Conservation (phyloP, 2,888 invertebrate genomes). For the Tholera decimalis region DNA sequence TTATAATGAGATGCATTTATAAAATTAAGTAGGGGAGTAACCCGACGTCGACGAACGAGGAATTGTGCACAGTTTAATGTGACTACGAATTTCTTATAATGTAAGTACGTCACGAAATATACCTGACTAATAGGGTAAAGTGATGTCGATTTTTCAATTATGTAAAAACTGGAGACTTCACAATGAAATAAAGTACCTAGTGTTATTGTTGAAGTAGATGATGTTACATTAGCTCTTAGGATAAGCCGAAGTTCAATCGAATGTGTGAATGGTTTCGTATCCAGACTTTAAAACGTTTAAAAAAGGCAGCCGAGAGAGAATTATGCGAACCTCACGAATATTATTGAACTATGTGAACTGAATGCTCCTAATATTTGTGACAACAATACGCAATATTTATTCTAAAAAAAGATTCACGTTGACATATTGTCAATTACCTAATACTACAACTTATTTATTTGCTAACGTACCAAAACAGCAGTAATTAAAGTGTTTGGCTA, state of each 20-base stretch:
- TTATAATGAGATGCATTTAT: constrained; percentile 64
- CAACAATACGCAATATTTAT: constrained; percentile 25
- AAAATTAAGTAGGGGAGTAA: constrained; percentile 64
- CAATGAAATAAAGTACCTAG: constrained; percentile 75
- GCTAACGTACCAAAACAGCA: constrained; percentile 76
- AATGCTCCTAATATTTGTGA: constrained; percentile 46
- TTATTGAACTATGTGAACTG: constrained; percentile 40
- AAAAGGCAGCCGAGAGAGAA: constrained; percentile 36
- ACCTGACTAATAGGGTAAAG: constrained; percentile 72
- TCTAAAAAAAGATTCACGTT: constrained; percentile 29
- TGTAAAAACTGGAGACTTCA: constrained; percentile 80
- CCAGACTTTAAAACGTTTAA: constrained; percentile 54
- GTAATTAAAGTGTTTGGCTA: constrained; percentile 77
- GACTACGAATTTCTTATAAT: constrained; percentile 85
- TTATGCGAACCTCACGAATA: constrained; percentile 42
- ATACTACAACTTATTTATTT: constrained; percentile 66
- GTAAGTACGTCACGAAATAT: constrained; percentile 69
- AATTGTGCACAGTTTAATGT: constrained; percentile 87
- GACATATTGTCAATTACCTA: constrained; percentile 58
- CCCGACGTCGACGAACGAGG: constrained; percentile 80
- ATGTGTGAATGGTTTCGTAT: constrained; percentile 56
- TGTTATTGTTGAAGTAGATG: constrained; percentile 85
- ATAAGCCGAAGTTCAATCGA: constrained; percentile 67
- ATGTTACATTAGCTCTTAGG: constrained; percentile 83
- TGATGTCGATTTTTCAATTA: constrained; percentile 80